Conservation (phyloP, 1,140 invertebrate genomes). For the Neoseiulus cucumeris region DNA sequence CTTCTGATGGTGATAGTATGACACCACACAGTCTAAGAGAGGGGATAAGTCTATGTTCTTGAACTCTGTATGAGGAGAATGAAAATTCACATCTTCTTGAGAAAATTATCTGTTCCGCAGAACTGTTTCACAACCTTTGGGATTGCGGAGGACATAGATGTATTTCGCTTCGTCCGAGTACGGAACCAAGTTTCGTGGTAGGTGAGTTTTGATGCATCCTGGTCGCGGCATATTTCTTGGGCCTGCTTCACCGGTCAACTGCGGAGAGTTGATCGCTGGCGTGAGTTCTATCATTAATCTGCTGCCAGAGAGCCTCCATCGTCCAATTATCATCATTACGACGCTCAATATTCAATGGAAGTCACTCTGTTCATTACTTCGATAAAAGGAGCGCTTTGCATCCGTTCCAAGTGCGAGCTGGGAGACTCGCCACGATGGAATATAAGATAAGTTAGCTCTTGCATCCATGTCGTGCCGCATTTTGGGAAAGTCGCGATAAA, state of each 20-base stretch:
- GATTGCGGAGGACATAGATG: slow-evolving; percentile 12
- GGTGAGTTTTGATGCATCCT: slow-evolving; percentile 13
- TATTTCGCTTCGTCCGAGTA: slow-evolving; percentile 13
- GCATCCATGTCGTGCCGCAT: slow-evolving; percentile 19
- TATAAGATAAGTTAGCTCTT: slow-evolving; percentile 16
- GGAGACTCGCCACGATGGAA: slow-evolving; percentile 13
- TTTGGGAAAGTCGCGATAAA: slow-evolving; percentile 19
- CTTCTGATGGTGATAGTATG: slow-evolving; percentile 10
- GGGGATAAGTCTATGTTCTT: no score
- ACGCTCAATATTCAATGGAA: no score
- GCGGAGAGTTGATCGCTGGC: background rate
- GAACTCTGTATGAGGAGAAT: no score
- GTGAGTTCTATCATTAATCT: background rate
- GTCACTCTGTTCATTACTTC: no score
- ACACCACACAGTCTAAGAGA: slow-evolving; percentile 9
- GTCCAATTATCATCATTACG: no score
- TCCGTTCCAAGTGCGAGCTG: slow-evolving; percentile 12
- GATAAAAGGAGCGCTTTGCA: slow-evolving; percentile 15
- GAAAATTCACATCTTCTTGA: no score
- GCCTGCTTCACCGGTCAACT: background rate
- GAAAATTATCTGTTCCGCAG: no score
- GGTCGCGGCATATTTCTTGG: slow-evolving; percentile 11
- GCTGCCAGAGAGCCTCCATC: no score
- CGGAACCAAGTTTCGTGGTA: slow-evolving; percentile 4
- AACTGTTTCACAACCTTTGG: background rate